A percentile compares a stretch with the other conserved stretches of the same genome.
These are phyloP conservation scores for Samia ricini DNA, from an alignment of 1,140 invertebrate genomes.

Conservation along the genomic window DNA sequence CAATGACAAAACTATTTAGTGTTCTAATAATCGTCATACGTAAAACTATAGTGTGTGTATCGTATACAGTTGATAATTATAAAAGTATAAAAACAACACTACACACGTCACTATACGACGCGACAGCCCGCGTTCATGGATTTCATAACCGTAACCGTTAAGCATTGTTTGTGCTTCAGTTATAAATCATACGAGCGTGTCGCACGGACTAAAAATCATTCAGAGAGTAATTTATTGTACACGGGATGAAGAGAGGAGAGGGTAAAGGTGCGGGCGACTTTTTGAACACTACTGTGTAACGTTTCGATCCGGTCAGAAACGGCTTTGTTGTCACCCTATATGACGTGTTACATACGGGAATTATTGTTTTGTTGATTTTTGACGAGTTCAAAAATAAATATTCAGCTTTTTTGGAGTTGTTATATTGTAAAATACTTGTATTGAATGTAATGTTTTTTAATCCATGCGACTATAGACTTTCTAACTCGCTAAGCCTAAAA, in stretches of 20 bases:
- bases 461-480: too few relatives aligned
- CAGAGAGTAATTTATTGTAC: conserved; percentile 50
- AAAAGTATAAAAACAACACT: background rate
- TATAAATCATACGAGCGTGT: conserved; percentile 67
- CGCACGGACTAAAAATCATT: conserved; percentile 63
- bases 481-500: too few relatives aligned
- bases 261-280: conserved; percentile 38
- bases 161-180: conserved; percentile 51
- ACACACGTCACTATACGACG: background rate
- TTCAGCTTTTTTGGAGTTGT: background rate
- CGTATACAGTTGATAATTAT: background rate
- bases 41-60: background rate
- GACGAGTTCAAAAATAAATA: background rate
- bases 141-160: conserved; percentile 46
- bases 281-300: conserved; percentile 46
- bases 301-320: conserved; percentile 36
- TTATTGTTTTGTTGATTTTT: background rate
- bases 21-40: too few relatives aligned
- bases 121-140: conserved; percentile 25
- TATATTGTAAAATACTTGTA: background rate
- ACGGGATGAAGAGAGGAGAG: conserved; percentile 22
- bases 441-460: background rate
- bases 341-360: conserved; percentile 5
- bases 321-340: conserved; percentile 47
- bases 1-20: too few relatives aligned